Percentiles rank a stretch among this genome's conserved stretches.
Evolutionary conservation across 2,113 vertebrate genomes (phyloP).

Genomic region (Carassius carassius): DNA sequence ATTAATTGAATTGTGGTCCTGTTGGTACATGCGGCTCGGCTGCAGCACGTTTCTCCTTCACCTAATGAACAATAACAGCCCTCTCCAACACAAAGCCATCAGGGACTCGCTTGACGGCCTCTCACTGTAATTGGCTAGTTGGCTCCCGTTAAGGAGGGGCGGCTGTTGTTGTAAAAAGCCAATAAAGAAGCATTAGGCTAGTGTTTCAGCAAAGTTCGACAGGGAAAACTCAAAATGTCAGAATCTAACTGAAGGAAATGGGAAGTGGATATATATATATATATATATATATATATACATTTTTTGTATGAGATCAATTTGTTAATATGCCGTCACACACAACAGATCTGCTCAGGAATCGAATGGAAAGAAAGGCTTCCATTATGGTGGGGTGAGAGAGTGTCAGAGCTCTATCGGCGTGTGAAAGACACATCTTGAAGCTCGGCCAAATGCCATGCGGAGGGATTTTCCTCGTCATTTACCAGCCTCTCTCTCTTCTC

Average conservation of each 20-base stretch:
- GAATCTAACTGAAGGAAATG: slow-evolving; percentile 30
- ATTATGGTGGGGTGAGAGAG: slow-evolving; percentile 31
- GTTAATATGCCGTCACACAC: neutral
- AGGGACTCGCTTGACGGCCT: slow-evolving; percentile 65
- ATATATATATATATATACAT: too few species aligned
- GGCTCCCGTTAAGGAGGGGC: slow-evolving; percentile 66
- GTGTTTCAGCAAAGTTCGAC: slow-evolving; percentile 67
- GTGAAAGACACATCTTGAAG: slow-evolving; percentile 36
- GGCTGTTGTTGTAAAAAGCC: slow-evolving; percentile 61
- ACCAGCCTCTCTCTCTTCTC: slow-evolving; percentile 47
- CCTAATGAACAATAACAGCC: slow-evolving; percentile 76
- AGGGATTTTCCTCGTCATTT: slow-evolving; percentile 58
- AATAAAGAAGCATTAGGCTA: slow-evolving; percentile 66
- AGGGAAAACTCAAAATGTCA: slow-evolving; percentile 55
- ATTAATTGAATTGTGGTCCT: slow-evolving; percentile 72
- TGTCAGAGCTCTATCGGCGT: neutral
- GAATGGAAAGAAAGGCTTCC: slow-evolving; percentile 14
- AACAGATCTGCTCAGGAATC: neutral
- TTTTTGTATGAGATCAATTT: neutral
- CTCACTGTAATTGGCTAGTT: slow-evolving; percentile 66
- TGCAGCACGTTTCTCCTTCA: slow-evolving; percentile 63
- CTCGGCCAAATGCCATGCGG: slow-evolving; percentile 51
- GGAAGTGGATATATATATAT: neutral
- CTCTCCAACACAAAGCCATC: slow-evolving; percentile 65
- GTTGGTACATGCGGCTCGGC: slow-evolving; percentile 62